phyloP scores from a whole-genome alignment of 2,797 vertebrate genomes.

The Caiman crocodilus region DNA sequence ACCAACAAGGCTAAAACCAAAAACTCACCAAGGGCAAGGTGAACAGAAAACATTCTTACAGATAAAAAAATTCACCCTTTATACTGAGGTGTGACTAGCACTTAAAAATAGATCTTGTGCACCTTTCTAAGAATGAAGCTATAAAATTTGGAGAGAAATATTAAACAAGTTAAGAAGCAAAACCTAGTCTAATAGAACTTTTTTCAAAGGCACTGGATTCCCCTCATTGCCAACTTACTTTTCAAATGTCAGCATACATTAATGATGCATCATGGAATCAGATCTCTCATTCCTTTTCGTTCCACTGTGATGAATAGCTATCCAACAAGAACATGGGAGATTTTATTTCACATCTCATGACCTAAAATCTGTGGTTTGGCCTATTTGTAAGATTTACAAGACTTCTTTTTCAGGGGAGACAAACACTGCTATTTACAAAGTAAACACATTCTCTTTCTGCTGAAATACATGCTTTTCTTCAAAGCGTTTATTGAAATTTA shows the following conservation, averaged over 20 bases:
- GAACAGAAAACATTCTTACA: constrained; percentile 1
- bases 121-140: background rate
- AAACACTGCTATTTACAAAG: constrained; percentile 60
- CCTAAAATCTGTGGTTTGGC: constrained; percentile 15
- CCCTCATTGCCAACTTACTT: background rate
- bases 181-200: background rate
- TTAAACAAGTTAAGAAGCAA: background rate
- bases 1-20: too few relatives aligned
- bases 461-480: constrained; percentile 40
- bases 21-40: background rate
- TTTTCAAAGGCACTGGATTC: background rate
- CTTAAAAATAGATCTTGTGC: constrained; percentile 35
- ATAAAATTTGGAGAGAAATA: constrained; percentile 6
- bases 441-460: constrained; percentile 28
- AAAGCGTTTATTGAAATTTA: constrained; percentile 54
- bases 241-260: fast-evolving
- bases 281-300: background rate
- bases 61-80: constrained; percentile 28
- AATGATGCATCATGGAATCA: background rate
- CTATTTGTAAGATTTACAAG: constrained; percentile 44
- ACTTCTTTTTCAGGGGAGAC: constrained; percentile 28
- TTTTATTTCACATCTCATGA: background rate
- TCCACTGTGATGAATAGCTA: background rate
- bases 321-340: constrained; percentile 3
- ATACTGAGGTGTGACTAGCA: background rate